Percentiles rank a stretch among this genome's conserved stretches.
phyloP scores from a whole-genome alignment of 2,888 invertebrate genomes.

The Amphipoea lucens region DNA sequence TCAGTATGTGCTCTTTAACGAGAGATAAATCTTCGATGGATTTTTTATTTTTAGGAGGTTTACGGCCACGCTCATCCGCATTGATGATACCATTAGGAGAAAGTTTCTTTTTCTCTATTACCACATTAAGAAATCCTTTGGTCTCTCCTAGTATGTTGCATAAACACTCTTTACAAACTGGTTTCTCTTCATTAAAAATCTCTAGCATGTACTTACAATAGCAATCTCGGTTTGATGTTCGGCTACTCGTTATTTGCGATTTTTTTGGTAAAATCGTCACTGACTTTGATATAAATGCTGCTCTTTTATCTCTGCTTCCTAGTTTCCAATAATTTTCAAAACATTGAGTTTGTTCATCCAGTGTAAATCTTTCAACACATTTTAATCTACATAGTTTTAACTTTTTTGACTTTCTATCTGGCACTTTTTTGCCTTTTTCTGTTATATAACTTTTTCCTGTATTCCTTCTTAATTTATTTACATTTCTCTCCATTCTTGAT shows the following conservation, averaged over 20 bases:
- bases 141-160: slow-evolving; percentile 44
- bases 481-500: slow-evolving; percentile 30
- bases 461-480: slow-evolving; percentile 44
- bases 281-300: slow-evolving; percentile 41
- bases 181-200: slow-evolving; percentile 26
- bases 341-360: slow-evolving; percentile 35
- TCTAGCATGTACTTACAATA: slow-evolving; percentile 12
- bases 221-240: slow-evolving; percentile 25
- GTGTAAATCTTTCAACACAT: slow-evolving; percentile 48
- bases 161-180: slow-evolving; percentile 47
- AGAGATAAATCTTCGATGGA: too few species aligned
- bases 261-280: slow-evolving; percentile 30
- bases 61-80: too few species aligned
- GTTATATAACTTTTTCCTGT: slow-evolving; percentile 49
- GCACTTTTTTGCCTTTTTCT: slow-evolving; percentile 47
- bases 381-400: slow-evolving; percentile 46
- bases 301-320: slow-evolving; percentile 46
- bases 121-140: slow-evolving; percentile 41
- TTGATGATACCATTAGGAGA: too few species aligned
- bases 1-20: too few species aligned
- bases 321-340: slow-evolving; percentile 52
- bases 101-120: too few species aligned
- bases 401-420: slow-evolving; percentile 27
- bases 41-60: too few species aligned
- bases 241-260: slow-evolving; percentile 18